Evolutionary conservation across 2,888 invertebrate genomes (phyloP), one percentile per base, ranked within the genome.

Genomic region (Xestoiulus laeticollis): DNA sequence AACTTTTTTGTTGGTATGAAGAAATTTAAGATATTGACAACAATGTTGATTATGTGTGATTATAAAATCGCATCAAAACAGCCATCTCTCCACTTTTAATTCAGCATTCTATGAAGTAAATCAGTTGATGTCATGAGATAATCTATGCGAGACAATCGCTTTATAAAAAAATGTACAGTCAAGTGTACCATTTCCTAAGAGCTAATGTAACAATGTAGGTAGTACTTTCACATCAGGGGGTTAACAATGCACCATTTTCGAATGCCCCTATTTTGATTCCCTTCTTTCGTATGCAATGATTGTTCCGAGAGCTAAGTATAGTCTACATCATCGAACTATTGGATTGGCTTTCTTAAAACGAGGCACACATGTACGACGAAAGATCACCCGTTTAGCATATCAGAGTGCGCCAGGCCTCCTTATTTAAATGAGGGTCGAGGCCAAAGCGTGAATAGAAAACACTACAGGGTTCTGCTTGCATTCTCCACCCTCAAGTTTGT

Each of bases 281-380:
- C n/a, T 59, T 59, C n/a, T 59, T 22, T 59, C 59, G 59, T 59
- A 59, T 59, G 59, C 59, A 59, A 59, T 59, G 59, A 59, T n/a
- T 59, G 59, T 59, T 59, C 59, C 59, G n/a, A 59, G 59, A 59
- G 59, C 59, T 59, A 59, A 59, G 59, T 59, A 59, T 59, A 59
- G 59, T 59, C 59, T 59, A 19, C 59, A 59, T 59, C 59, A 59
- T 59, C 59, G 59, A 59, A n/a, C 59, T 59, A 59, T 59, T n/a
- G 59, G 59, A 59, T 59, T 59, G 59, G 59, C 59, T 59, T 59
- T 59, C 59, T 59, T 59, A 59, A 59, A 59, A 59, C 59, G 59
- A 59, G 59, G 59, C 59, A 22, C 59, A 59, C 59, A 59, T 59
- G 59, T 59, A n/a, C 59, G 14, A 59, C 59, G 59, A 59, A 59